Percentiles rank a stretch among this genome's conserved stretches.
These are phyloP conservation scores for Clepsis dumicolana DNA, from an alignment of 2,888 invertebrate species.

Conservation along the genomic window DNA sequence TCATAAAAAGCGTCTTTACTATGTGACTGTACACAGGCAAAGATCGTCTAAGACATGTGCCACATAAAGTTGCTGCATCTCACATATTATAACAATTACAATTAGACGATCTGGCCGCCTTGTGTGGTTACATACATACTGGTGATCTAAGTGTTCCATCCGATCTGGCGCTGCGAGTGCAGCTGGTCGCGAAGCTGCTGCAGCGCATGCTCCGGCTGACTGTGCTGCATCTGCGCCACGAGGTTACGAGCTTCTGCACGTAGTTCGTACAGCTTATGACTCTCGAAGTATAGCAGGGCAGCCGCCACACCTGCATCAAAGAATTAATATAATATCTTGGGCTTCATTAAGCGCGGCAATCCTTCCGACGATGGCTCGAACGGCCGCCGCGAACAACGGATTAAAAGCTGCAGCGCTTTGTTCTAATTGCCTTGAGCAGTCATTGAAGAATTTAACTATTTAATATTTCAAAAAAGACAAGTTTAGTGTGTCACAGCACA, in stretches of 20 bases:
- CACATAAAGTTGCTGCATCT: no score
- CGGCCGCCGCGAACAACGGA: no score
- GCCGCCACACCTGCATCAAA: slow-evolving; percentile 86
- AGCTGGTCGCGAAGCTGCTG: slow-evolving; percentile 77
- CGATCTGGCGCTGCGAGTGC: slow-evolving; percentile 70
- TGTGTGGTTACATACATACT: neutral
- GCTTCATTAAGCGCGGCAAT: neutral
- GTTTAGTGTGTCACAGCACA: no score
- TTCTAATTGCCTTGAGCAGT: no score
- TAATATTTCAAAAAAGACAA: no score
- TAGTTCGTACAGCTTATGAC: slow-evolving; percentile 89
- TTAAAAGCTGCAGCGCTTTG: no score
- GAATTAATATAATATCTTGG: neutral
- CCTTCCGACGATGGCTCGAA: no score
- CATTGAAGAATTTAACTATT: no score
- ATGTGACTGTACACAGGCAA: no score
- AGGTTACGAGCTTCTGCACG: slow-evolving; percentile 93
- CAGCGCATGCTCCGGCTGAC: slow-evolving; percentile 85
- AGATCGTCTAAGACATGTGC: no score
- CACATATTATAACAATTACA: neutral
- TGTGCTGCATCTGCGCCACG: slow-evolving; percentile 96
- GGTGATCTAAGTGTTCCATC: slow-evolving; percentile 33
- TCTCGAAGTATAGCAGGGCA: slow-evolving; percentile 90
- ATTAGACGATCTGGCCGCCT: no score
- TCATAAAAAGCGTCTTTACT: no score